A percentile compares a stretch with the other conserved stretches of the same genome.
Conservation (phyloP, 2,888 invertebrate genomes). For the Leptopilina myrica region DNA sequence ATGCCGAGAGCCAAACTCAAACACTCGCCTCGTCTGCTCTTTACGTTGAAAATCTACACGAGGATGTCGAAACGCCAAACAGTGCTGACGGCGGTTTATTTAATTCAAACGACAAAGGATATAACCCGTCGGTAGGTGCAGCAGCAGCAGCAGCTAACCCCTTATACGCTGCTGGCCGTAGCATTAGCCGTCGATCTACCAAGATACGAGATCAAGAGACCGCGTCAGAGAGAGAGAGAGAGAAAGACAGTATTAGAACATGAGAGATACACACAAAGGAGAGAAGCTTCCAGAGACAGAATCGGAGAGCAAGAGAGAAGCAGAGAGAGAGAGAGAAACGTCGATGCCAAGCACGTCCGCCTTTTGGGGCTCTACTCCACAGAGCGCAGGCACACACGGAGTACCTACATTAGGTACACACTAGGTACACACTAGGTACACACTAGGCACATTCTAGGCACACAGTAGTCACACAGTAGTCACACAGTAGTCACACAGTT, state of each 20-base stretch:
- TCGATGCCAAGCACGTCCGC: conserved; percentile 74
- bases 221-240: conserved; percentile 73
- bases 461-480: too few relatives aligned
- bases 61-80: conserved; percentile 51
- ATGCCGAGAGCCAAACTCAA: background rate
- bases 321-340: conserved; percentile 53
- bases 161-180: conserved; percentile 62
- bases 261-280: conserved; percentile 3
- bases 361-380: conserved; percentile 70
- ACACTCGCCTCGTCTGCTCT: conserved; percentile 1
- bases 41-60: conserved; percentile 11
- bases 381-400: conserved; percentile 49
- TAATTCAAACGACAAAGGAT: conserved; percentile 71
- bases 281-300: conserved; percentile 10
- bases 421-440: conserved; percentile 32
- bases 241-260: background rate
- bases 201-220: conserved; percentile 66
- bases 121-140: conserved; percentile 58
- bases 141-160: conserved; percentile 45
- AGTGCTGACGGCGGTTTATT: conserved; percentile 57
- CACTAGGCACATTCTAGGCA: too few relatives aligned
- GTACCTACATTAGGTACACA: conserved; percentile 49
- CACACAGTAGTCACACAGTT: too few relatives aligned
- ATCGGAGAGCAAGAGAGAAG: conserved; percentile 36
- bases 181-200: conserved; percentile 71